These are phyloP conservation scores for Zeus faber DNA, from an alignment of 2,113 vertebrate species.

Conservation along the genomic window DNA sequence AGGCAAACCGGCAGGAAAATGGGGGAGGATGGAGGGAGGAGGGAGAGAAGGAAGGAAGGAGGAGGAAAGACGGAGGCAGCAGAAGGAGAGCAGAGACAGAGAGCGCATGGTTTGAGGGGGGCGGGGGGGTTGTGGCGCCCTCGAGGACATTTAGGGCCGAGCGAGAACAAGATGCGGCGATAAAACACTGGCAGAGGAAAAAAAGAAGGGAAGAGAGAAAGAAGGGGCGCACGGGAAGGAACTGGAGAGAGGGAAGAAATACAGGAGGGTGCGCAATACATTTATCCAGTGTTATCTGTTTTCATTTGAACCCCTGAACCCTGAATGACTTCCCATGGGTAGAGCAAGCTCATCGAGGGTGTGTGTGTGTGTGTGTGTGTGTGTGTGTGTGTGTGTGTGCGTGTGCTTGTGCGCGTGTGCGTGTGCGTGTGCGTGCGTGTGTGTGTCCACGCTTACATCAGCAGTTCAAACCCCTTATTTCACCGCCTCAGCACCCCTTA, in stretches of 20 bases:
- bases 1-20: too few species aligned
- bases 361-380: constrained; percentile 1
- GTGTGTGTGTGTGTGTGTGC: constrained; percentile 15
- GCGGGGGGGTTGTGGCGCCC: too few species aligned
- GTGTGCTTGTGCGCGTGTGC: constrained; percentile 7
- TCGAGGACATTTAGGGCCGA: too few species aligned
- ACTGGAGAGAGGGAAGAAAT: constrained; percentile 6
- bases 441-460: constrained; percentile 60
- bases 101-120: not conserved
- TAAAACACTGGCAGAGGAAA: not conserved
- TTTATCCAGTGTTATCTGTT: constrained; percentile 42
- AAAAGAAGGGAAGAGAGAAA: not conserved
- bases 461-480: constrained; percentile 65
- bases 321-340: constrained; percentile 52
- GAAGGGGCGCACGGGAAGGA: not conserved
- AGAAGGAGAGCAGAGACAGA: not conserved
- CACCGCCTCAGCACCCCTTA: constrained; percentile 70
- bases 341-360: constrained; percentile 56
- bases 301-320: constrained; percentile 65
- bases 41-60: constrained; percentile 3
- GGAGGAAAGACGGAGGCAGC: not conserved
- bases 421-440: constrained; percentile 30
- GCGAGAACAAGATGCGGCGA: not conserved
- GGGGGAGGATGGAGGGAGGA: constrained; percentile 5
- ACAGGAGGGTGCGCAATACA: constrained; percentile 28